These are phyloP conservation scores for Armadillidium nasatum DNA, from an alignment of 1,140 invertebrate species.

Conservation along the genomic window DNA sequence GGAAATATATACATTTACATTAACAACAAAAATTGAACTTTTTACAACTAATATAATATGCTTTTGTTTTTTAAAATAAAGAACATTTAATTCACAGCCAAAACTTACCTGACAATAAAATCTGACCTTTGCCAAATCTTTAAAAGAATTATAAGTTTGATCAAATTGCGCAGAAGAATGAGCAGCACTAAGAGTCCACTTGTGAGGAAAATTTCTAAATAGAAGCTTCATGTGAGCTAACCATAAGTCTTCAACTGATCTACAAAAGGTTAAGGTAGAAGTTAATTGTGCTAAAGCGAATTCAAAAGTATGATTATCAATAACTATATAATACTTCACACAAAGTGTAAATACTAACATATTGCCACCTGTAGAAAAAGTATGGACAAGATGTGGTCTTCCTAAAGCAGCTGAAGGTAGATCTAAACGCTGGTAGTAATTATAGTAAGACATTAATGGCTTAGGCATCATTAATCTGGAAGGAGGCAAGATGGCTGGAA, in stretches of 20 bases:
- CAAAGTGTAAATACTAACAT: neutral
- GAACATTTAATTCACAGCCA: neutral
- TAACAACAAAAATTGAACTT: no score
- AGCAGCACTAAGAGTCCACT: slow-evolving; percentile 19
- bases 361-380: slow-evolving; percentile 2
- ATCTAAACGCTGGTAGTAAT: neutral
- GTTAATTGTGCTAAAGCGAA: neutral
- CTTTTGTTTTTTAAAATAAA: no score
- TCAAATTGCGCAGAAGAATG: neutral
- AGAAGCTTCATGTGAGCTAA: slow-evolving; percentile 25
- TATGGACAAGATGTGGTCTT: neutral
- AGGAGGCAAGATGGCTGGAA: neutral
- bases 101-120: slow-evolving; percentile 28
- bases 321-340: neutral
- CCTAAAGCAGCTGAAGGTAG: neutral
- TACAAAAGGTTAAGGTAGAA: neutral
- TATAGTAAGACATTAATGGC: neutral
- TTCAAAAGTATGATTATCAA: neutral
- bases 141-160: neutral
- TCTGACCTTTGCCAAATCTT: slow-evolving; percentile 27
- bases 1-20: no score
- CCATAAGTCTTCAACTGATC: slow-evolving; percentile 22
- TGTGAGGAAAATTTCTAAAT: slow-evolving; percentile 25
- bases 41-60: no score
- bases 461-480: neutral